A percentile compares a stretch with the other conserved stretches of the same genome.
Conservation (phyloP, 2,113 vertebrate species). For the Jaculus jaculus region DNA sequence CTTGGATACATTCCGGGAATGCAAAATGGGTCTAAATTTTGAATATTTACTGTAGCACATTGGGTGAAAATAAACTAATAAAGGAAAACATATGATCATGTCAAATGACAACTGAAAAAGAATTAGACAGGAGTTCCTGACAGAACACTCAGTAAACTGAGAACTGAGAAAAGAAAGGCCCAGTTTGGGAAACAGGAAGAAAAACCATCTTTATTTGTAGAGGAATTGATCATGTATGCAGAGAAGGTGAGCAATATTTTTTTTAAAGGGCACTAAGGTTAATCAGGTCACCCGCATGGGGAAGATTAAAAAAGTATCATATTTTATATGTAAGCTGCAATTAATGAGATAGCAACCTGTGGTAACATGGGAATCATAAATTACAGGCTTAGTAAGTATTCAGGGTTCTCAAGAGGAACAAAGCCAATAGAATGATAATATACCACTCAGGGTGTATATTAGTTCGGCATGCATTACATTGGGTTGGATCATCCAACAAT, state of each 20-base stretch:
- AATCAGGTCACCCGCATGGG: too few species aligned
- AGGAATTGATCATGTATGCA: accelerated
- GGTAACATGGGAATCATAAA: not conserved
- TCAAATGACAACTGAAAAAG: not conserved
- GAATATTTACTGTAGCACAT: not conserved
- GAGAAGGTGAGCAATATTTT: not conserved
- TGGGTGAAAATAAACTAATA: not conserved
- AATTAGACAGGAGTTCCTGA: not conserved
- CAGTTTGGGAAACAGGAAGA: not conserved
- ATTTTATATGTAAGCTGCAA: not conserved
- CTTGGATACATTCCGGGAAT: not conserved
- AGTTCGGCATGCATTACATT: too few species aligned
- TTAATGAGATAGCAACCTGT: not conserved
- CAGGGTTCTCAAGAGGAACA: too few species aligned
- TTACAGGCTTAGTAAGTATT: too few species aligned
- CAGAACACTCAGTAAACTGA: not conserved
- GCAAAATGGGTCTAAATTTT: not conserved
- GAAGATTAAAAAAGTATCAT: not conserved
- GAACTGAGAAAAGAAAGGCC: not conserved
- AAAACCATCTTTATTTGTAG: not conserved
- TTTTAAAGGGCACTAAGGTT: not conserved
- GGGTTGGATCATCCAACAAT: too few species aligned
- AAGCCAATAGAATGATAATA: too few species aligned
- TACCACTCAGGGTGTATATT: too few species aligned
- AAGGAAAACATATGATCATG: not conserved